Conservation (phyloP, 2,888 invertebrate species). For the Perdita meconis region DNA sequence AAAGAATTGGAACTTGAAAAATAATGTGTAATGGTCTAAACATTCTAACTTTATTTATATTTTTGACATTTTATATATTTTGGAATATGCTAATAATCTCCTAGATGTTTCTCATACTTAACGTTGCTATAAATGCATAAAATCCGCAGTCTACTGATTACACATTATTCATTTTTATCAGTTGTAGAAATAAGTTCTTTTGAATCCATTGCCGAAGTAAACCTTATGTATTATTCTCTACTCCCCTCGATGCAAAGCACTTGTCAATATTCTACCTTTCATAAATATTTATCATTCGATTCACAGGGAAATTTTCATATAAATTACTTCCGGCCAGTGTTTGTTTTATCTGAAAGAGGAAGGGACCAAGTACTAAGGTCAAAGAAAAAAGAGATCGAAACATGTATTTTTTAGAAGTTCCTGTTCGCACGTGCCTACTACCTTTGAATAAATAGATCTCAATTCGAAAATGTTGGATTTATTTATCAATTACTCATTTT, state of each 20-base stretch:
- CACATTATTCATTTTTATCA: no score
- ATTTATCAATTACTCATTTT: no score
- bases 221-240: not conserved
- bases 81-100: no score
- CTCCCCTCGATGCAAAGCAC: not conserved
- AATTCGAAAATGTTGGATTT: not conserved
- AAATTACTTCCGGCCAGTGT: constrained; percentile 28
- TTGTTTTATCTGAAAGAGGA: not conserved
- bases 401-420: not conserved
- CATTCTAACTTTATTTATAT: no score
- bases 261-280: constrained; percentile 18
- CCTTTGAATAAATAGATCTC: not conserved
- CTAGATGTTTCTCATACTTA: no score
- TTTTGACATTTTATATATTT: no score
- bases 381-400: not conserved
- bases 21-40: no score
- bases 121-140: no score
- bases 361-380: not conserved
- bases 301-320: constrained; percentile 35
- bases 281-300: constrained; percentile 30
- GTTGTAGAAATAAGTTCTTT: no score
- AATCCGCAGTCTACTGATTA: no score
- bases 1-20: no score
- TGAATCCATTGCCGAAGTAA: no score
- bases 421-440: not conserved